Base-by-base conservation (phyloP, 2,113 vertebrate genomes). In the Trogon surrucura region DNA sequence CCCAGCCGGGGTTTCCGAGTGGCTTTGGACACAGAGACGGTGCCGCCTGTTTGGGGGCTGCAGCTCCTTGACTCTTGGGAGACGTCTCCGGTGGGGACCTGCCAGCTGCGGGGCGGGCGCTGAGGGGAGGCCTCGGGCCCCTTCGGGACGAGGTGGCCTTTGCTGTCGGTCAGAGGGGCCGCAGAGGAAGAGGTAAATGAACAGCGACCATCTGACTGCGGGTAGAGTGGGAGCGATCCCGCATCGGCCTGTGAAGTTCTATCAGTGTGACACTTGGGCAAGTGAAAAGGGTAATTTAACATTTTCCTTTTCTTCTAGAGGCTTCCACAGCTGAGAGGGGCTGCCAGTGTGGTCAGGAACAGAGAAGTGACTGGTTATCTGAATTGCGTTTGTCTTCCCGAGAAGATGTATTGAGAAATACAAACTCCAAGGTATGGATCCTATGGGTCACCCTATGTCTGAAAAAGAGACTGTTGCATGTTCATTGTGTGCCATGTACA, bases 11-110 rank as follows among this genome's bases (percentile, higher is more conserved):
- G 34, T 26, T 0, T 41, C 3, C 8, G 34, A 21, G 26, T 3
- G 34, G 0, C 34, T 7, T 7, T 3, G 34, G 19, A 0, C 7
- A 0, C 4, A 36, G 38, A 5, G 45, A 9, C 60, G 19, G 61
- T 17, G 65, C 34, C 41, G 41, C 41, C 41, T 13, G 41, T 41
- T 41, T 41, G 41, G 41, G 41, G 41, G 41, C 41, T 11, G 41
- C 41, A 13, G 41, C 13, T 1, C 70, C 51, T 47, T 13, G 27
- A 2, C 7, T 41, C 25, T 34, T 44, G 34, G 2, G 2, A 11
- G 15, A 11, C 30, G 71, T 6, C 30, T 50, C 10, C 16, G 26
- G 27, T 34, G 32, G 23, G 22, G 10, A 41, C n/a, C 25, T 18
- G 82, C 26, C 47, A 13, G 18, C 26, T 5, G 45, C 14, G 69